phyloP scores from a whole-genome alignment of 1,140 invertebrate species.

The Pemphigus obesinymphae region DNA sequence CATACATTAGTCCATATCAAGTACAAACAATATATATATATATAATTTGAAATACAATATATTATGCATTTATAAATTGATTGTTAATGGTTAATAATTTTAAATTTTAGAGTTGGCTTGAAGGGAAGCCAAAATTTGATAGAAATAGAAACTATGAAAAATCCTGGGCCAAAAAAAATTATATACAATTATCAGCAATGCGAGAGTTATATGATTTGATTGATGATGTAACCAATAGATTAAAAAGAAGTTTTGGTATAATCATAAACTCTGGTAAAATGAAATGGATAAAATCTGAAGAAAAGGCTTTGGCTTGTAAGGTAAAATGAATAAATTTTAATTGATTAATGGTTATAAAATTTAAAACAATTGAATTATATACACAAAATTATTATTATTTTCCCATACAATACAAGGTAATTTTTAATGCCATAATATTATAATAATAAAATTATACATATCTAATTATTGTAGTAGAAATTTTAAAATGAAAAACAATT shows the following conservation, averaged over 20 bases:
- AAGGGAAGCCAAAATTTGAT: constrained; percentile 44
- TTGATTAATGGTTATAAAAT: not conserved
- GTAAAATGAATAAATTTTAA: not conserved
- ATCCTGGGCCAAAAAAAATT: constrained; percentile 68
- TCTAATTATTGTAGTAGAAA: no score
- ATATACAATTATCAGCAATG: constrained; percentile 67
- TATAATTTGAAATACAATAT: not conserved
- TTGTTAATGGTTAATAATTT: not conserved
- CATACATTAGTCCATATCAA: constrained; percentile 74
- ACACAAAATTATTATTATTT: no score
- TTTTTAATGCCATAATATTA: no score
- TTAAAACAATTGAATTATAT: not conserved
- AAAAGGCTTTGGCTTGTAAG: constrained; percentile 18
- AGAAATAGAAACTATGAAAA: constrained; percentile 52
- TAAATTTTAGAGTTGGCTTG: constrained; percentile 49
- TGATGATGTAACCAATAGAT: constrained; percentile 61
- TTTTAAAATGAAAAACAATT: no score
- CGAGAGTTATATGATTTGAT: constrained; percentile 67
- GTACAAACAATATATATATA: constrained; percentile 51
- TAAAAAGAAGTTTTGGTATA: constrained; percentile 49
- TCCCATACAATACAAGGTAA: no score
- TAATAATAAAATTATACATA: no score
- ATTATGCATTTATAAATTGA: not conserved
- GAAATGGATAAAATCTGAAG: constrained; percentile 11
- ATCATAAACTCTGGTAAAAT: not conserved